Conservation (phyloP, 2,888 invertebrate species). For the Caenorhabditis becei region DNA sequence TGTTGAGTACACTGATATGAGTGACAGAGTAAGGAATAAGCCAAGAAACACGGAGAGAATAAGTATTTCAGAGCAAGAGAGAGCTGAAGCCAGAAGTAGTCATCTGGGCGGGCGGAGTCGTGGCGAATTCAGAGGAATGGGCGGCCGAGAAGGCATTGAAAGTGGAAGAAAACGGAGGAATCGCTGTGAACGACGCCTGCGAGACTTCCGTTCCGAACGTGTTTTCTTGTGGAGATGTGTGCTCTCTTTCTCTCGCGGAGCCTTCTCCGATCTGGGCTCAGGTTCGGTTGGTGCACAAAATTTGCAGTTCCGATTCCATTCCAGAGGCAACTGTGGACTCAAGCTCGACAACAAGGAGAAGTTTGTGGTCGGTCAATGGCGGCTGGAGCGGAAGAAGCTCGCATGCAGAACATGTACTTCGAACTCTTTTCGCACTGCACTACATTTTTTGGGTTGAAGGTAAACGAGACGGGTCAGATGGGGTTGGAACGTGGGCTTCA, state of each 20-base stretch:
- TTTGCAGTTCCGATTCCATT: slow-evolving; percentile 49
- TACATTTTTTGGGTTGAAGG: slow-evolving; percentile 93
- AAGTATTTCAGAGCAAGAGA: slow-evolving; percentile 3
- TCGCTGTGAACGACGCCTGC: slow-evolving; percentile 91
- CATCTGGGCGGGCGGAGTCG: slow-evolving; percentile 95
- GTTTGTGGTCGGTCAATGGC: slow-evolving; percentile 94
- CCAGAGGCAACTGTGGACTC: slow-evolving; percentile 96
- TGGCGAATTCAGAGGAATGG: slow-evolving; percentile 82
- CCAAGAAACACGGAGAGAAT: background rate
- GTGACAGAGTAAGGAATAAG: slow-evolving; percentile 3
- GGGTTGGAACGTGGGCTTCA: slow-evolving; percentile 21
- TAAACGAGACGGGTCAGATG: slow-evolving; percentile 64
- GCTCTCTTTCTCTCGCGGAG: slow-evolving; percentile 88
- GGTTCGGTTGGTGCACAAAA: too few relatives aligned
- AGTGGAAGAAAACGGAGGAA: slow-evolving; percentile 87
- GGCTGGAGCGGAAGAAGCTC: slow-evolving; percentile 80
- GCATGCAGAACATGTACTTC: slow-evolving; percentile 91
- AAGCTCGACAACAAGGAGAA: slow-evolving; percentile 96
- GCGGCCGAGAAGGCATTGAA: slow-evolving; percentile 48
- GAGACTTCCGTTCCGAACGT: slow-evolving; percentile 88
- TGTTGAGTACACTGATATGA: slow-evolving; percentile 18
- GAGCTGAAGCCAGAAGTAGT: slow-evolving; percentile 87
- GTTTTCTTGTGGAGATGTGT: slow-evolving; percentile 97
- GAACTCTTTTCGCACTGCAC: slow-evolving; percentile 98
- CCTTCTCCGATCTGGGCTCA: slow-evolving; percentile 86